A percentile compares a stretch with the other conserved stretches of the same genome.
These are phyloP conservation scores for Drosophila merina DNA, from an alignment of 2,888 invertebrate genomes.

Conservation along the genomic window DNA sequence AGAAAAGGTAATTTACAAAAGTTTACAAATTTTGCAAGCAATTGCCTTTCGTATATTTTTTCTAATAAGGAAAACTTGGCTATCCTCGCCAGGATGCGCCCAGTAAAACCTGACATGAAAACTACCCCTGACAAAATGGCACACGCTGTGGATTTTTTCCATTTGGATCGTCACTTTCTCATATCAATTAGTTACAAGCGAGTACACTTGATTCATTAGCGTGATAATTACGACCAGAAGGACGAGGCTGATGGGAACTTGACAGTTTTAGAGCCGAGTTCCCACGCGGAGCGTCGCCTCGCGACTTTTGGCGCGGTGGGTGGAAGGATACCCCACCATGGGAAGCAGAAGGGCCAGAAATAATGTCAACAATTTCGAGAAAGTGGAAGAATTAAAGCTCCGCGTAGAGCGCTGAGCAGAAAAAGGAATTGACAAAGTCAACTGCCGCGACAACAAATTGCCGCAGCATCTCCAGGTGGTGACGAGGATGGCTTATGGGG, in stretches of 20 bases:
- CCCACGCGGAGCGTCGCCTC: conserved; percentile 50
- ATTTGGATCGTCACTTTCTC: conserved; percentile 64
- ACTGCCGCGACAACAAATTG: conserved; percentile 77
- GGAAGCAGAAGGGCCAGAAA: conserved; percentile 31
- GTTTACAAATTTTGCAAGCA: conserved; percentile 64
- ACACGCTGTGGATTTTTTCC: conserved; percentile 39
- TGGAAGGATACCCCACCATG: too few species aligned
- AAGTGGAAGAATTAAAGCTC: conserved; percentile 53
- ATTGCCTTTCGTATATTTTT: conserved; percentile 54
- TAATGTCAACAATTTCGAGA: conserved; percentile 58
- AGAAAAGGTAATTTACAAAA: conserved; percentile 70
- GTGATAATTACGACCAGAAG: conserved; percentile 73
- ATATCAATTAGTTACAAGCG: conserved; percentile 78
- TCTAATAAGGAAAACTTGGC: conserved; percentile 56
- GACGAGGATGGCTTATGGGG: conserved; percentile 4
- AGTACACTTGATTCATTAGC: conserved; percentile 79
- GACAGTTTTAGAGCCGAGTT: conserved; percentile 53
- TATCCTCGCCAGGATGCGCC: conserved; percentile 10
- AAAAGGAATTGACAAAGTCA: conserved; percentile 50
- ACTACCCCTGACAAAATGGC: conserved; percentile 17
- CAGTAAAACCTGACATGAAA: conserved; percentile 57
- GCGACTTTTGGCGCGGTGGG: too few species aligned
- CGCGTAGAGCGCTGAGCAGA: conserved; percentile 35
- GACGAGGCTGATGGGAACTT: conserved; percentile 51
- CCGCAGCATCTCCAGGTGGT: conserved; percentile 46